Evolutionary conservation across 2,888 invertebrate species (phyloP).

Genomic region (Eugnorisma glareosa): DNA sequence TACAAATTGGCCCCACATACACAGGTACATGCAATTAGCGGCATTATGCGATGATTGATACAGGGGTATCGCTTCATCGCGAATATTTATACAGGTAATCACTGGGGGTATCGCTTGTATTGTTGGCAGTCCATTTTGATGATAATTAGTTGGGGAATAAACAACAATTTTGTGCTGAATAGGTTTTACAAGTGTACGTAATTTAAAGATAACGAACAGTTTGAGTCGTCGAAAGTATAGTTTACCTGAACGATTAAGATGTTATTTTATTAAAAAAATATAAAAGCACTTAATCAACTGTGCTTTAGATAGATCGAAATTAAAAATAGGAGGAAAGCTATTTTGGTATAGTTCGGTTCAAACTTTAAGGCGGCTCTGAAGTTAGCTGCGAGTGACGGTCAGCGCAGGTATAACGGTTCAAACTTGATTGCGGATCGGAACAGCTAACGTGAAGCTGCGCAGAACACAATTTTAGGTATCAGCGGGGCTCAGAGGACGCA

Average conservation of each 20-base stretch:
- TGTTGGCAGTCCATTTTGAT: constrained; percentile 42
- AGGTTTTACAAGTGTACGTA: not conserved
- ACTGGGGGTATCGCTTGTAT: constrained; percentile 17
- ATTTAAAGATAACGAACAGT: not conserved
- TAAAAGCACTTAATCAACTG: not conserved
- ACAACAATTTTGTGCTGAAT: constrained; percentile 10
- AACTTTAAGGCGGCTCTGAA: too few relatives aligned
- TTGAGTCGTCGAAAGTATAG: not conserved
- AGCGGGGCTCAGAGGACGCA: too few relatives aligned
- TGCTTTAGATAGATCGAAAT: not conserved
- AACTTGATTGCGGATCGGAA: too few relatives aligned
- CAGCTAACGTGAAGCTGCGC: too few relatives aligned
- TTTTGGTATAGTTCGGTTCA: too few relatives aligned
- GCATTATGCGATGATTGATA: constrained; percentile 59
- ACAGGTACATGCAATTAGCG: constrained; percentile 59
- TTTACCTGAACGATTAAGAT: not conserved
- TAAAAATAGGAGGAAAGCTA: not conserved
- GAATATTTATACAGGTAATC: constrained; percentile 38
- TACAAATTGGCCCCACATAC: constrained; percentile 30
- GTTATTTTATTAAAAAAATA: not conserved
- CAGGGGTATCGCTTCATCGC: constrained; percentile 54
- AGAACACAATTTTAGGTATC: too few relatives aligned
- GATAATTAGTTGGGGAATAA: constrained; percentile 36
- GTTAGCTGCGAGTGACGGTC: too few relatives aligned
- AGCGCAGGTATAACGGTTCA: too few relatives aligned